Percentiles rank a stretch among this genome's conserved stretches.
These are phyloP conservation scores for Drosophila cracens DNA, from an alignment of 2,888 invertebrate species.

Conservation along the genomic window DNA sequence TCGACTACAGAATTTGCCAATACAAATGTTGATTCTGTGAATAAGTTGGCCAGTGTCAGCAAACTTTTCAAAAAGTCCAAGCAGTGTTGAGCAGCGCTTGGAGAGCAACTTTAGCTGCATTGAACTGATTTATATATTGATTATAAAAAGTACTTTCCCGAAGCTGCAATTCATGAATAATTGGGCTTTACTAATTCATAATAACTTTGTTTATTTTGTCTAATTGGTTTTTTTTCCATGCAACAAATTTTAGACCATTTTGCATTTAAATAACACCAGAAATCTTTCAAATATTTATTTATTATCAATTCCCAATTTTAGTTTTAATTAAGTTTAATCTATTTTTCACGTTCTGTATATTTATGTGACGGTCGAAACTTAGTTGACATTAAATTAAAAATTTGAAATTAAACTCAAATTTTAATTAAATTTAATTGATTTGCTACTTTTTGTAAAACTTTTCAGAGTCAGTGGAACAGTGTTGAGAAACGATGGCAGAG, in stretches of 20 bases:
- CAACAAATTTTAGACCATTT: too few relatives aligned
- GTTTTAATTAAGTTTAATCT: too few relatives aligned
- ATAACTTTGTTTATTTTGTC: background rate
- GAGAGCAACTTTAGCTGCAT: background rate
- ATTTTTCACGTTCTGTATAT: too few relatives aligned
- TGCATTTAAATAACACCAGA: too few relatives aligned
- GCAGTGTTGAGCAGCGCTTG: background rate
- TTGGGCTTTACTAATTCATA: background rate
- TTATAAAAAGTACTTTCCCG: background rate
- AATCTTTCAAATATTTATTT: too few relatives aligned
- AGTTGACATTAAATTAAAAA: too few relatives aligned
- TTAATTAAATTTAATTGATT: too few relatives aligned
- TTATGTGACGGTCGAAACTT: too few relatives aligned
- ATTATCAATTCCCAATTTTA: too few relatives aligned
- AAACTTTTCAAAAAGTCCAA: slow-evolving; percentile 38
- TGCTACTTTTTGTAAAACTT: too few relatives aligned
- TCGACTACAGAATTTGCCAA: slow-evolving; percentile 40
- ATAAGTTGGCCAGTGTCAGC: slow-evolving; percentile 46
- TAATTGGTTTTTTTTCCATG: background rate
- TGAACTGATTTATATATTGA: background rate
- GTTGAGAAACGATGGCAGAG: background rate
- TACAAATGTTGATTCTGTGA: slow-evolving; percentile 72
- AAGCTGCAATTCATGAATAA: background rate
- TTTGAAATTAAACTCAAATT: too few relatives aligned
- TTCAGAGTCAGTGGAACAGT: background rate